Evolutionary conservation across 30 jellyfish, hydroid and myxozoan genomes (phyloP).

Genomic region (Hydractinia echinata): DNA sequence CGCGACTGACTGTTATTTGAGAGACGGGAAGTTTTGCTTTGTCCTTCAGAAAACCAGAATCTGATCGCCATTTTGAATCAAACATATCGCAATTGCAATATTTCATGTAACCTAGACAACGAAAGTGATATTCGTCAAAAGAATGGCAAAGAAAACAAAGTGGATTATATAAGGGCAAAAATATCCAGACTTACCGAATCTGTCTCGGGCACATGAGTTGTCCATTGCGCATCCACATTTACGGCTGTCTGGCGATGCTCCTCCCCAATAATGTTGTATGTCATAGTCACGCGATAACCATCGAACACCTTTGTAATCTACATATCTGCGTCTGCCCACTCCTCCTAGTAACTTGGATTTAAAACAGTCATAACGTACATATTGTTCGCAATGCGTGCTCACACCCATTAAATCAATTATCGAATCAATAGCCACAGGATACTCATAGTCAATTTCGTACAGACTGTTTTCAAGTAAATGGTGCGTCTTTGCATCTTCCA

Average conservation of each 20-base stretch:
- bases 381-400: conserved; percentile 75
- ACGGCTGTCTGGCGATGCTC: conserved; percentile 75
- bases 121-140: neutral
- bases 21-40: conserved; percentile 82
- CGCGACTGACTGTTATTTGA: conserved; percentile 61
- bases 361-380: conserved; percentile 75
- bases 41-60: conserved; percentile 74
- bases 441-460: conserved; percentile 46
- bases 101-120: conserved; percentile 51
- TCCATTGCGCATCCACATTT: conserved; percentile 92
- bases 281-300: conserved; percentile 72
- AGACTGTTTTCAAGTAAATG: neutral
- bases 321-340: conserved; percentile 47
- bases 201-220: conserved; percentile 55
- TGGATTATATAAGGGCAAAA: neutral
- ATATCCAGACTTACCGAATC: conserved; percentile 19
- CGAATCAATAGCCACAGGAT: conserved; percentile 36
- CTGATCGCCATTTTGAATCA: conserved; percentile 78
- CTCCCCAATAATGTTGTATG: conserved; percentile 96
- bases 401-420: conserved; percentile 56
- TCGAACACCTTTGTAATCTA: conserved; percentile 77
- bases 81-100: conserved; percentile 96
- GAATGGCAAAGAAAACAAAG: too few species aligned
- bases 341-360: conserved; percentile 74
- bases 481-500: conserved; percentile 35